These are phyloP conservation scores for Camelus dromedarius DNA, from an alignment of 2,113 vertebrate genomes.

Conservation along the genomic window DNA sequence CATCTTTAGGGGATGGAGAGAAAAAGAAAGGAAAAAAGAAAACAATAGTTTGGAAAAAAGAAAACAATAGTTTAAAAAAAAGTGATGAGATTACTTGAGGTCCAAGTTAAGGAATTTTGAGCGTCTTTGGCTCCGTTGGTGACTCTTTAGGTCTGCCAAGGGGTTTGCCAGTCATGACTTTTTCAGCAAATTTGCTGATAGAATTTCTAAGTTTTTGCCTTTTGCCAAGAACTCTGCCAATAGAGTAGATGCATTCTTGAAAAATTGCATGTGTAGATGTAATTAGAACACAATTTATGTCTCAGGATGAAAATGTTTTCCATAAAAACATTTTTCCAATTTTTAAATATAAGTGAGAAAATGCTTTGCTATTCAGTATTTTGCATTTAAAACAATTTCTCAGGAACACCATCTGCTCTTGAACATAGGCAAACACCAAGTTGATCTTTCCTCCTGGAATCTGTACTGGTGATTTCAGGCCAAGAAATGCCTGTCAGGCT, in stretches of 20 bases:
- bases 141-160: not conserved
- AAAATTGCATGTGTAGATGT: not conserved
- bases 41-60: not conserved
- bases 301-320: conserved; percentile 7
- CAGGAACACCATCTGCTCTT: not conserved
- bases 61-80: not conserved
- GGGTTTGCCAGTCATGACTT: not conserved
- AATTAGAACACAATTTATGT: not conserved
- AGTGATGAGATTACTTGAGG: not conserved
- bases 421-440: not conserved
- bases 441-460: not conserved
- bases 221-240: not conserved
- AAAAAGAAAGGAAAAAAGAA: not conserved
- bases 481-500: not conserved
- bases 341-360: conserved; percentile 21
- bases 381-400: not conserved
- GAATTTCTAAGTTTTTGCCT: conserved; percentile 14
- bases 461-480: not conserved
- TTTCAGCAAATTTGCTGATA: conserved; percentile 33
- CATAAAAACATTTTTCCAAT: not conserved
- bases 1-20: not conserved
- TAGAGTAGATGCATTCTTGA: conserved; percentile 37
- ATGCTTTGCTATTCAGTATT: conserved; percentile 13
- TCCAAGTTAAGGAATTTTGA: not conserved
- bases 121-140: not conserved